Conservation (phyloP, 2,888 invertebrate species). For the Chloroclystis v-ata region DNA sequence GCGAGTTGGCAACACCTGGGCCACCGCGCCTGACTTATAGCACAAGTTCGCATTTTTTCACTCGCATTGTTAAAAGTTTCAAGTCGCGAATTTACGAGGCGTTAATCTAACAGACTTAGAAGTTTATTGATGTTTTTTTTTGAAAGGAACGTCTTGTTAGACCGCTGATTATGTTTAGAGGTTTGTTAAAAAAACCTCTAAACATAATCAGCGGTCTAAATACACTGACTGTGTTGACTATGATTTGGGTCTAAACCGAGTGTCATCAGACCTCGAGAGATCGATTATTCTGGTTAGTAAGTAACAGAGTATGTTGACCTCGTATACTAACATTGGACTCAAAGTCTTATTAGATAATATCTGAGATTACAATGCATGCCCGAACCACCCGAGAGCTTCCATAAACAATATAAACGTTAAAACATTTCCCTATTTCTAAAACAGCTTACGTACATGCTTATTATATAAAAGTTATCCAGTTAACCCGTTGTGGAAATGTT, state of each 20-base stretch:
- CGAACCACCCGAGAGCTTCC: no score
- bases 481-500: constrained; percentile 23
- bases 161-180: no score
- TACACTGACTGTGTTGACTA: no score
- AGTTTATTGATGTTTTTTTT: constrained; percentile 22
- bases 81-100: constrained; percentile 20
- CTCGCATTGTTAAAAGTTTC: constrained; percentile 28
- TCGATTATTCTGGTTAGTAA: no score
- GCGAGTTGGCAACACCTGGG: constrained; percentile 38
- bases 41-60: constrained; percentile 33
- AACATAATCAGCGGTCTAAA: no score
- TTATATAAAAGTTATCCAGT: constrained; percentile 25
- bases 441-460: constrained; percentile 15
- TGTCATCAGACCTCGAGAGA: no score
- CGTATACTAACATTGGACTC: no score
- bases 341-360: no score
- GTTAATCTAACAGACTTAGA: constrained; percentile 29
- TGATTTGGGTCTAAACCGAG: no score
- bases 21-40: constrained; percentile 33
- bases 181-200: no score
- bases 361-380: no score
- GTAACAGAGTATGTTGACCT: no score
- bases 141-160: neutral
- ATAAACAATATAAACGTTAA: neutral
- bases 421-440: constrained; percentile 9